A percentile compares a stretch with the other conserved stretches of the same genome.
These are phyloP conservation scores for Chironomus riparius DNA, from an alignment of 2,888 invertebrate genomes.

Conservation along the genomic window DNA sequence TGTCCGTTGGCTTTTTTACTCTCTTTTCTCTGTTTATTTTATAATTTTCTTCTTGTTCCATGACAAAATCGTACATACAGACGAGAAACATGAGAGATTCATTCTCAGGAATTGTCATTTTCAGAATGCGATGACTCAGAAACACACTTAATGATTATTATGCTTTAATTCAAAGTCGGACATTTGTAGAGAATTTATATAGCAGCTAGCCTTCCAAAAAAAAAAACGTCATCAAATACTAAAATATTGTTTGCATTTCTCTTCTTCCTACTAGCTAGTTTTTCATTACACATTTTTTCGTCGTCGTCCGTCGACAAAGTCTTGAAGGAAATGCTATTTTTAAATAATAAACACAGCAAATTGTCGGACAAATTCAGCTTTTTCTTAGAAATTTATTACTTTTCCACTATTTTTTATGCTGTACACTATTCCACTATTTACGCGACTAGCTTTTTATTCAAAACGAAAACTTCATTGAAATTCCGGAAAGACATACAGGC, in stretches of 20 bases:
- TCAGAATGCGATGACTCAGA: not conserved
- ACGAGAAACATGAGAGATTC: not conserved
- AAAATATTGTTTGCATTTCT: constrained; percentile 1
- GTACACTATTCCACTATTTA: not conserved
- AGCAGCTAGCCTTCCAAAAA: not conserved
- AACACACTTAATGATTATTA: not conserved
- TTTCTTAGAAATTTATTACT: not conserved
- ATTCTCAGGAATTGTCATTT: not conserved
- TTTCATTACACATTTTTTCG: not conserved
- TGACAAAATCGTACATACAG: not conserved
- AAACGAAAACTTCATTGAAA: not conserved
- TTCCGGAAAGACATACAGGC: not conserved
- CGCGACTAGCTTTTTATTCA: not conserved
- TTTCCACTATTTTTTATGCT: not conserved
- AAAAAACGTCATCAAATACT: not conserved
- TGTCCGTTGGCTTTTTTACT: not conserved
- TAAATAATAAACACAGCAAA: not conserved
- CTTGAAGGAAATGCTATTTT: not conserved
- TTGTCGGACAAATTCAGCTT: not conserved
- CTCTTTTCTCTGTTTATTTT: not conserved
- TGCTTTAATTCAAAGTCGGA: not conserved
- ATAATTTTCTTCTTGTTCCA: not conserved
- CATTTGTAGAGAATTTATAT: not conserved
- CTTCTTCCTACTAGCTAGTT: not conserved
- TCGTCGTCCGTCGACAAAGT: not conserved